Percentiles rank a stretch among this genome's conserved stretches.
Evolutionary conservation across 2,113 vertebrate genomes (phyloP).

Genomic region (Indicator indicator): DNA sequence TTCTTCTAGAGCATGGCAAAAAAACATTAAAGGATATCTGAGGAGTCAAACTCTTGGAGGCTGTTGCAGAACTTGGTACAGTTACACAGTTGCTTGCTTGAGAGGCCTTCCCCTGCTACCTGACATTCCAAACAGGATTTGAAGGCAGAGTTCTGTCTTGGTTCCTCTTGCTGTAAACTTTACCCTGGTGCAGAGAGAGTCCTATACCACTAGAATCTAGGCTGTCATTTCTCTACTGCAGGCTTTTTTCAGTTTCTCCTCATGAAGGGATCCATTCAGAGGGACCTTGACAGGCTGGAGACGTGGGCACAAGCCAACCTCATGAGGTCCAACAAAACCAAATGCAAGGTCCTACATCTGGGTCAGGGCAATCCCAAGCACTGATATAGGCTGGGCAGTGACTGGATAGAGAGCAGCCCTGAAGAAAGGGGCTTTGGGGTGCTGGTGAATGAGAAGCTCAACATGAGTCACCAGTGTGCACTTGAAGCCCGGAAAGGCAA

Average conservation of each 20-base stretch:
- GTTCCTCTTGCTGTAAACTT: constrained; percentile 30
- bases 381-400: too few species aligned
- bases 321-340: too few species aligned
- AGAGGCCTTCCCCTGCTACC: constrained; percentile 11
- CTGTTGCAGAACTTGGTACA: constrained; percentile 22
- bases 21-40: constrained; percentile 1
- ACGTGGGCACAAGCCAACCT: too few species aligned
- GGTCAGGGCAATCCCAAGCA: too few species aligned
- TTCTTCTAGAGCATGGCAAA: constrained; percentile 27
- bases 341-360: too few species aligned
- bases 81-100: constrained; percentile 10
- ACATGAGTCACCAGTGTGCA: too few species aligned
- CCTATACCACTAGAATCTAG: background rate
- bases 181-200: constrained; percentile 13
- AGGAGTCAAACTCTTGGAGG: constrained; percentile 1
- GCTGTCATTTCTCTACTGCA: background rate
- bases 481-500: too few species aligned
- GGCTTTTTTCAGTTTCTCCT: background rate
- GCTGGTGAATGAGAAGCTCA: too few species aligned
- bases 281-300: too few species aligned
- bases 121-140: constrained; percentile 10
- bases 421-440: too few species aligned
- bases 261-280: too few species aligned
- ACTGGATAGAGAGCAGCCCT: too few species aligned
- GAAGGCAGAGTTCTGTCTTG: constrained; percentile 20